Conservation (phyloP, 2,888 invertebrate genomes). For the Notodonta ziczac region DNA sequence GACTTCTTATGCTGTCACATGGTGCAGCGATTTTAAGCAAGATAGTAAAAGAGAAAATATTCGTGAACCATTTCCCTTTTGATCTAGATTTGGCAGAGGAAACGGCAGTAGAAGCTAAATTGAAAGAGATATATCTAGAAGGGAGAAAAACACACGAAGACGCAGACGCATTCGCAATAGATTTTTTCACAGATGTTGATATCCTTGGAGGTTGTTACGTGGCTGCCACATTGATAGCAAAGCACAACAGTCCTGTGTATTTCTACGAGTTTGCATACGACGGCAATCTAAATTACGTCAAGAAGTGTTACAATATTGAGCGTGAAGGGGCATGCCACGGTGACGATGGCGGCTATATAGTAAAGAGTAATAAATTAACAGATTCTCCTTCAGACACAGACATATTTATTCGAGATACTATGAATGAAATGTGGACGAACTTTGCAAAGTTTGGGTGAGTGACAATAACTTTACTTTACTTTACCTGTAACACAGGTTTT, state of each 20-base stretch:
- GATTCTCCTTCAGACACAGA: conserved; percentile 55
- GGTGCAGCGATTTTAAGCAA: conserved; percentile 41
- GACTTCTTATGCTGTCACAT: conserved; percentile 60
- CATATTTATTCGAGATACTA: conserved; percentile 63
- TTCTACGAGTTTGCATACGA: conserved; percentile 85
- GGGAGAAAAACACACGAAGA: conserved; percentile 59
- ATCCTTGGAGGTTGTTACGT: conserved; percentile 69
- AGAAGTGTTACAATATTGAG: conserved; percentile 67
- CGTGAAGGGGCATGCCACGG: conserved; percentile 84
- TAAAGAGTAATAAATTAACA: conserved; percentile 61
- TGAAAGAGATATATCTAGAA: conserved; percentile 76
- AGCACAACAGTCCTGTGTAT: conserved; percentile 74
- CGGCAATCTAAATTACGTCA: conserved; percentile 80
- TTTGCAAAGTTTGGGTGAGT: conserved; percentile 85
- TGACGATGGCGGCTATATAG: conserved; percentile 85
- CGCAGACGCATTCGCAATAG: conserved; percentile 65
- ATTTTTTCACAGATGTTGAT: conserved; percentile 79
- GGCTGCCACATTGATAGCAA: conserved; percentile 61
- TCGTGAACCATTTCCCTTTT: conserved; percentile 63
- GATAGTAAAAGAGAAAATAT: conserved; percentile 51
- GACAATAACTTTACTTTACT: neutral
- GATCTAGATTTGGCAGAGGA: conserved; percentile 49
- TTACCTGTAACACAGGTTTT: too few relatives aligned
- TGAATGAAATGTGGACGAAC: conserved; percentile 86
- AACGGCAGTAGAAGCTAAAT: conserved; percentile 49